phyloP scores from a whole-genome alignment of 2,113 vertebrate genomes.

The Campylomormyrus tamandua region DNA sequence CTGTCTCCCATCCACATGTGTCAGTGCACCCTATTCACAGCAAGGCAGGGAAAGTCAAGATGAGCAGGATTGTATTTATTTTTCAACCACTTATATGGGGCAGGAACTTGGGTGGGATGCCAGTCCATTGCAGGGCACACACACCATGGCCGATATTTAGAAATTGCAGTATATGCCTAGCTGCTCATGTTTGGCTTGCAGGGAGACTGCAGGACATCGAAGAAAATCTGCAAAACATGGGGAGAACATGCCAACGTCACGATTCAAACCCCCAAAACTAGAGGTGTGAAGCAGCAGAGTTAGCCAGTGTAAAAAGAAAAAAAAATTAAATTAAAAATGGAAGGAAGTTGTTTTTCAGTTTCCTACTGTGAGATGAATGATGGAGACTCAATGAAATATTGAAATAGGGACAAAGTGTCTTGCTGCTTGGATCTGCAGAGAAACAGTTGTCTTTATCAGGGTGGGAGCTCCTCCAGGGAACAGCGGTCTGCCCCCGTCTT shows the following conservation, averaged over 20 bases:
- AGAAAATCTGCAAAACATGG: not conserved
- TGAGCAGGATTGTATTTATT: not conserved
- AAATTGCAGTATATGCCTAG: not conserved
- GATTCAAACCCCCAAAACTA: not conserved
- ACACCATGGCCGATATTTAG: not conserved
- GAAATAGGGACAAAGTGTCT: not conserved
- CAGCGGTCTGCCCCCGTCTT: not conserved
- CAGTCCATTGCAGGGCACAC: not conserved
- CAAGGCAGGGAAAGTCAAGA: not conserved
- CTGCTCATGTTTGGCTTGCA: not conserved
- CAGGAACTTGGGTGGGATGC: not conserved
- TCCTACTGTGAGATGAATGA: not conserved
- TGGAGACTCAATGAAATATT: not conserved
- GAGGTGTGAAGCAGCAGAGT: not conserved
- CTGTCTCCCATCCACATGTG: not conserved
- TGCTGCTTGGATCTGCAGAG: not conserved
- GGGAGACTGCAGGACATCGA: not conserved
- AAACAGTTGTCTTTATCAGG: not conserved
- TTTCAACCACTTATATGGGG: not conserved
- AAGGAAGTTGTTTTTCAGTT: not conserved
- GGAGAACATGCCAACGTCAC: not conserved
- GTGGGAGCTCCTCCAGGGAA: not conserved
- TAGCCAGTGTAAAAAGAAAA: not conserved
- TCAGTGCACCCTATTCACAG: not conserved
- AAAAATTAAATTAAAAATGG: not conserved